These are phyloP conservation scores for Neolamprologus kungweensis DNA, from an alignment of 2,113 vertebrate genomes.

Conservation along the genomic window DNA sequence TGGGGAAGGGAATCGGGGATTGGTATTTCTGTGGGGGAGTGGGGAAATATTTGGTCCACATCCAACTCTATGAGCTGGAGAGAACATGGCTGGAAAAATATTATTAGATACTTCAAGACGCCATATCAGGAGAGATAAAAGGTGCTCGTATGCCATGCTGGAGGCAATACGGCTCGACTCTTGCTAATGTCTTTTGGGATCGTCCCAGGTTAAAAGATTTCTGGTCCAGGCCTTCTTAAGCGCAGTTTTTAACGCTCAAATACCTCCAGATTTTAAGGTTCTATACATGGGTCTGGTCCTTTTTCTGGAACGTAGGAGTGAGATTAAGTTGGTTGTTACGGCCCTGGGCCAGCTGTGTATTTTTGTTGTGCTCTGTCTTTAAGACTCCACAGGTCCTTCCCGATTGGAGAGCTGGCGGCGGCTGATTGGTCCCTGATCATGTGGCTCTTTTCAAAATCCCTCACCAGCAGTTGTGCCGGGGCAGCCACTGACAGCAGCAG, in stretches of 20 bases:
- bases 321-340: neutral
- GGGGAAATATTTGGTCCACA: neutral
- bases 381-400: neutral
- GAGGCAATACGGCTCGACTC: neutral
- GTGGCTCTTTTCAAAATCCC: neutral
- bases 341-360: rapidly evolving
- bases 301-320: neutral
- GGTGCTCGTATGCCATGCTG: neutral
- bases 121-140: neutral
- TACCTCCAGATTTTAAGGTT: neutral
- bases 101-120: neutral
- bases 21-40: neutral
- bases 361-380: neutral
- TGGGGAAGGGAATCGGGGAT: neutral
- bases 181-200: neutral
- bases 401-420: neutral
- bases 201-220: neutral
- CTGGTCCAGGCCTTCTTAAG: neutral
- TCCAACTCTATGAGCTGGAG: neutral
- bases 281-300: neutral
- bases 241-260: rapidly evolving
- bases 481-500: neutral
- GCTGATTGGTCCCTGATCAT: neutral
- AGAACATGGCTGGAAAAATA: neutral
- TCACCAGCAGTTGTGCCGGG: neutral